Base-by-base conservation (phyloP, 2,113 vertebrate genomes). In the Colossoma macropomum region DNA sequence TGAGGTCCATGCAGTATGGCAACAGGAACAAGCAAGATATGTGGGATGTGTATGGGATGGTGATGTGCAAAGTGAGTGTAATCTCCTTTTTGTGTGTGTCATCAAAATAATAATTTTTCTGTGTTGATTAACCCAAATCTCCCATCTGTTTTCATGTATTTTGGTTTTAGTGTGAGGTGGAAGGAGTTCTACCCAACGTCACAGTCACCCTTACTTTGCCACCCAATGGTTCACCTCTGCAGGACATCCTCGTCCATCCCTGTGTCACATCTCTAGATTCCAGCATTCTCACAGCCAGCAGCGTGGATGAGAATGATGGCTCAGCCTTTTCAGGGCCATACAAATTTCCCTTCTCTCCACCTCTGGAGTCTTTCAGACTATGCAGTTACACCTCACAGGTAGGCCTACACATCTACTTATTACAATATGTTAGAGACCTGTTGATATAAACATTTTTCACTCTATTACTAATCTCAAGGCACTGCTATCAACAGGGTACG, bases 321-420 rank as follows among this genome's bases (percentile, higher is more conserved):
- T 96, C 96, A 28, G 92, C 96, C 9, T 98, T 96, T 90, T 97
- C 90, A 0, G 96, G 97, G 4, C 96, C 97, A 0, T 98, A 99
- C 86, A 98, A 96, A 88, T 97, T 99, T 90, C 97, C 97, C 60
- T 97, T 98, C 88, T 94, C 95, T 73, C 97, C 96, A 59, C 97
- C 97, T 52, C 89, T 96, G 73, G 96, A 98, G 80, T 93, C 93
- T n/a, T 99, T 98, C 86, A 91, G 92, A 89, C 93, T 97, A 25
- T 98, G 97, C 84, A 97, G 95, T 87, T 98, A 97, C 86, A 97
- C 97, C 65, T 97, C 97, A 45, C 96, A 97, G 96, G 97, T 98
- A 95, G n/a, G 17, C 13, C 25, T 50, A 0, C 1, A 59, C n/a
- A 28, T 56, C 25, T 59, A 52, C 25, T 71, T 17, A 11, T 19